These are phyloP conservation scores for Oscheius sp. DNA, from an alignment of 2,888 invertebrate species.

Conservation along the genomic window DNA sequence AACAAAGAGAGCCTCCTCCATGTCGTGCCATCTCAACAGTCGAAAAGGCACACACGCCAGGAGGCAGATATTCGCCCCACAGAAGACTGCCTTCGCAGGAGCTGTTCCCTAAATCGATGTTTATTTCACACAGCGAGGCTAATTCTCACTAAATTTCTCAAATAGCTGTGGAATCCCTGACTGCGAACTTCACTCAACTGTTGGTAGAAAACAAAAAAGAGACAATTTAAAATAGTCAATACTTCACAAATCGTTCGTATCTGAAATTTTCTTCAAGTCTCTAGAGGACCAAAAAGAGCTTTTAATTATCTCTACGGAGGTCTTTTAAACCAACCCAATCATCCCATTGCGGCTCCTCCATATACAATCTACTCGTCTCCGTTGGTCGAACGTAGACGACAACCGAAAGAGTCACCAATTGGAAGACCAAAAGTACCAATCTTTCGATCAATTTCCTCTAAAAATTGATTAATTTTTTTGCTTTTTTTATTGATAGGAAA, in stretches of 20 bases:
- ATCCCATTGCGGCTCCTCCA: conserved; percentile 56
- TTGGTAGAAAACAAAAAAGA: conserved; percentile 87
- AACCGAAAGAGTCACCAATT: conserved; percentile 85
- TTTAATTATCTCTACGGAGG: background rate
- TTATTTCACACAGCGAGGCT: background rate
- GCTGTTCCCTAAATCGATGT: conserved; percentile 81
- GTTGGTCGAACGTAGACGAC: conserved; percentile 90
- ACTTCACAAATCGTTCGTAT: conserved; percentile 83
- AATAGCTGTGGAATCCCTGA: conserved; percentile 87
- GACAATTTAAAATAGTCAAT: conserved; percentile 84
- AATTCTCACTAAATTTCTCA: conserved; percentile 85
- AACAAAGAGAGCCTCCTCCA: conserved; percentile 89
- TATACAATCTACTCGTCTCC: conserved; percentile 75
- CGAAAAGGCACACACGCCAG: conserved; percentile 66
- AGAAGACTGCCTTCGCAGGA: conserved; percentile 91
- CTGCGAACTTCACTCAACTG: conserved; percentile 93
- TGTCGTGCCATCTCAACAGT: conserved; percentile 72
- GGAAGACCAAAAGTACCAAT: conserved; percentile 85
- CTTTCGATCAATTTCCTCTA: conserved; percentile 92
- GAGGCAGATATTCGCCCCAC: conserved; percentile 86
- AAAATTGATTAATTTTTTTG: conserved; percentile 29
- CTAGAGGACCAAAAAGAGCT: too few relatives aligned
- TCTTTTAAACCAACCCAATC: conserved; percentile 69
- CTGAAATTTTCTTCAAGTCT: conserved; percentile 61
- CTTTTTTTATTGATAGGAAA: conserved; percentile 71